Conservation (phyloP, 2,797 vertebrate genomes). For the Mus minutoides region DNA sequence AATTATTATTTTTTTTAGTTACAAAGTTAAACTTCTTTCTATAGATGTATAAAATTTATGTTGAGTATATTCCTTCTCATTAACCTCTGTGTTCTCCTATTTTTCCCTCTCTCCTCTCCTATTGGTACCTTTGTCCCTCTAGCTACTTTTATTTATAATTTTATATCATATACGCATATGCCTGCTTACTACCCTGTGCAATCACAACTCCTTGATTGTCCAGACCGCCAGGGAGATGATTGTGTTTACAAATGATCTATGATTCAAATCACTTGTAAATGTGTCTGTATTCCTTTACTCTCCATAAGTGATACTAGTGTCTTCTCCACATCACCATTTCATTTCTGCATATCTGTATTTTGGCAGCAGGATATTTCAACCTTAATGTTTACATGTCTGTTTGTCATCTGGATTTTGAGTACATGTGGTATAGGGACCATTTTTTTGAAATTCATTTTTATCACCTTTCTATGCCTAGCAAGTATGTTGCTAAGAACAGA, state of each 20-base stretch:
- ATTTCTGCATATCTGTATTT: neutral
- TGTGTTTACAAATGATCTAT: neutral
- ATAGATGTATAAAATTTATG: neutral
- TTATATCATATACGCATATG: neutral
- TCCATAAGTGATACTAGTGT: neutral
- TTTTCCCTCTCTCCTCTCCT: neutral
- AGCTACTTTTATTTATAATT: neutral
- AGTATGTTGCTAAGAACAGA: conserved; percentile 38
- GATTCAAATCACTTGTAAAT: neutral
- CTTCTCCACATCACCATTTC: neutral
- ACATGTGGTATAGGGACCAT: neutral
- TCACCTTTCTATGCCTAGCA: neutral
- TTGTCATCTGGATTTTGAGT: neutral
- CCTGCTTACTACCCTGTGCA: neutral
- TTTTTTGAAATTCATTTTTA: conserved; percentile 54
- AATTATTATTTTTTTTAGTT: neutral
- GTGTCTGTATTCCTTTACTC: neutral
- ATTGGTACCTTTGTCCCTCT: neutral
- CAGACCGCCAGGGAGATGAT: neutral
- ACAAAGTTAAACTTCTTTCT: neutral
- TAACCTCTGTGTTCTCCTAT: neutral
- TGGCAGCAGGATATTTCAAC: neutral
- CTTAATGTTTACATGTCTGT: neutral
- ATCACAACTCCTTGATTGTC: neutral
- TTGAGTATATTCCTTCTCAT: neutral